A percentile compares a stretch with the other conserved stretches of the same genome.
Conservation (phyloP, 2,113 vertebrate genomes). For the Zosterops lateralis region DNA sequence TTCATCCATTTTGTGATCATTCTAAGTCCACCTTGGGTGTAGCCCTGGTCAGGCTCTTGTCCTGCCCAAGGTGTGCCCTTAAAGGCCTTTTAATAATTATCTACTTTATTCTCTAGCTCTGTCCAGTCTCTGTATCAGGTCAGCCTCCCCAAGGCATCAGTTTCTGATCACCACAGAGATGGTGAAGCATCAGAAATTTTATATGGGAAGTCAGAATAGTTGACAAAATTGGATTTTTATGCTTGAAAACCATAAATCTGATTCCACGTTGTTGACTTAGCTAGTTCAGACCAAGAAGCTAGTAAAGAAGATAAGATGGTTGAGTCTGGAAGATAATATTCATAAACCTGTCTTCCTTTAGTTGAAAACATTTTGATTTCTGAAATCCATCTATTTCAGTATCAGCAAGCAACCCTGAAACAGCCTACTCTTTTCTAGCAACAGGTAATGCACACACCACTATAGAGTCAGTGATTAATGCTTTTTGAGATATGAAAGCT, state of each 20-base stretch:
- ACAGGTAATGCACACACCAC: not conserved
- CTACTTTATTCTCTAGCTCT: not conserved
- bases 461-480: not conserved
- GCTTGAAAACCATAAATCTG: not conserved
- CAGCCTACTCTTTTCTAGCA: not conserved
- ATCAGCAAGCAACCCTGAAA: not conserved
- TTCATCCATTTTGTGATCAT: not conserved
- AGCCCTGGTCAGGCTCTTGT: not conserved
- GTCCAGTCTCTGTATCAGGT: not conserved
- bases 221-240: not conserved
- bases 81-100: not conserved
- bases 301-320: not conserved
- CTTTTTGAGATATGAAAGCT: slow-evolving; percentile 17
- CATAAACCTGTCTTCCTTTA: not conserved
- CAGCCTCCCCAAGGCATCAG: not conserved
- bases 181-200: not conserved
- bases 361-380: not conserved
- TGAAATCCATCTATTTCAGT: not conserved
- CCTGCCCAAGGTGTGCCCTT: not conserved
- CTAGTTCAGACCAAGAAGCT: not conserved
- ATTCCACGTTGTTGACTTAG: not conserved
- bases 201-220: not conserved
- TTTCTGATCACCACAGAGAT: not conserved
- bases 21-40: not conserved
- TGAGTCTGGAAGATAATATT: not conserved